phyloP scores from a whole-genome alignment of 2,797 vertebrate species.

The Euphonia xanthogaster region DNA sequence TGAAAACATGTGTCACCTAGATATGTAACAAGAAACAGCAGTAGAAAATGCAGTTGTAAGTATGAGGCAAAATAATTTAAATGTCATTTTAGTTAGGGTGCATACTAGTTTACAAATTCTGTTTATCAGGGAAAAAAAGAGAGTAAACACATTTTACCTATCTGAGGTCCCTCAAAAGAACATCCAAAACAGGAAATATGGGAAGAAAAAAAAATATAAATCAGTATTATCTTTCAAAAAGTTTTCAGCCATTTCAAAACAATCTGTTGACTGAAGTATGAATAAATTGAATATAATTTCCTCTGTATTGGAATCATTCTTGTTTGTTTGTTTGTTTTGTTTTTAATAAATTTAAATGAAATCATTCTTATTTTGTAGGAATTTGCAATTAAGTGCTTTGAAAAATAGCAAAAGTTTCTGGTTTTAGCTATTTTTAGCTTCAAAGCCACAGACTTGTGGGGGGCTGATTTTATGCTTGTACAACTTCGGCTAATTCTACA shows the following conservation, averaged over 20 bases:
- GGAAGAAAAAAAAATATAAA: background rate
- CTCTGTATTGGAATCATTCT: background rate
- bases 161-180: background rate
- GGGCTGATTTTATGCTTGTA: background rate
- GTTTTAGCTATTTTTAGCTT: background rate
- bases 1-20: background rate
- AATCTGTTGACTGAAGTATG: background rate
- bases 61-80: background rate
- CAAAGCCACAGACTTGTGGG: background rate
- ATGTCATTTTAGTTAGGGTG: background rate
- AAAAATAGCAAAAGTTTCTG: background rate
- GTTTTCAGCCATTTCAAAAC: slow-evolving; percentile 1
- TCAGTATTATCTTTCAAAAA: background rate
- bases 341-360: background rate
- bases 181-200: background rate
- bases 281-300: slow-evolving; percentile 18
- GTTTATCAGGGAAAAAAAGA: background rate
- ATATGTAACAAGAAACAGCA: background rate
- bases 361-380: background rate
- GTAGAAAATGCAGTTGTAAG: background rate
- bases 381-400: background rate
- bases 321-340: background rate
- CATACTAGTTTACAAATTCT: background rate
- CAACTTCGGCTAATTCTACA: background rate
- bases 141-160: background rate